phyloP scores from a whole-genome alignment of 2,113 vertebrate genomes.

The Mystacornis crossleyi region DNA sequence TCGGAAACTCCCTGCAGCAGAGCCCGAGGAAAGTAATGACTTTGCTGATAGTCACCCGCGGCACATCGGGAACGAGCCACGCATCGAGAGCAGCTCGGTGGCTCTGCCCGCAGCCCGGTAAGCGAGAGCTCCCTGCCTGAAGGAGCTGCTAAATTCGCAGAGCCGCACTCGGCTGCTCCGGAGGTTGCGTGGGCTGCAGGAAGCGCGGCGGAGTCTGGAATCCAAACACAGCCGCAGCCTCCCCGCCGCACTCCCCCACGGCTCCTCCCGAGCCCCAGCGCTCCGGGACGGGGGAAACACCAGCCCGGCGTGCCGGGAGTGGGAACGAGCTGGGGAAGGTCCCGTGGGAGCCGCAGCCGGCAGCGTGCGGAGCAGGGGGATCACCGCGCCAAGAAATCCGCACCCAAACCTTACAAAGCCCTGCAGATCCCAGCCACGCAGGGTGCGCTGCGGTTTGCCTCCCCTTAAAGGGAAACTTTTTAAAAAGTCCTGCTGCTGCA shows the following conservation, averaged over 20 bases:
- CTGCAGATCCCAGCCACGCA: fast-evolving
- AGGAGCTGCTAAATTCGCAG: neutral
- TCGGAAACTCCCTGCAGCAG: fast-evolving
- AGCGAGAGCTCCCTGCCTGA: neutral
- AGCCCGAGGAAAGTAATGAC: neutral
- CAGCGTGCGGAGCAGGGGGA: fast-evolving
- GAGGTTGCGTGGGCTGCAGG: slow-evolving; percentile 41
- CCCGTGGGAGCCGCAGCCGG: fast-evolving
- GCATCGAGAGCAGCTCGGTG: neutral
- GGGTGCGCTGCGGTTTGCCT: fast-evolving
- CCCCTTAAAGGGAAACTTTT: fast-evolving
- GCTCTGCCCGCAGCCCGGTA: neutral
- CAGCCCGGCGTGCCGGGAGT: fast-evolving
- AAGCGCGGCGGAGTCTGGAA: neutral
- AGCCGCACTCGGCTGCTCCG: neutral
- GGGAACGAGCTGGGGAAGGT: fast-evolving
- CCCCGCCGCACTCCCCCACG: neutral
- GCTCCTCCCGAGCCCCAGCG: neutral
- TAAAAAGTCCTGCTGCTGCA: fast-evolving
- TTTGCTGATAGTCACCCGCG: fast-evolving
- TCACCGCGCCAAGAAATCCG: fast-evolving
- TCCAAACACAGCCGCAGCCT: neutral
- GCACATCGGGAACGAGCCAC: fast-evolving
- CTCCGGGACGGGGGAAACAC: fast-evolving
- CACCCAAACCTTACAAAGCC: fast-evolving